Conservation (phyloP, 2,797 vertebrate genomes). For the Danio tinwini region DNA sequence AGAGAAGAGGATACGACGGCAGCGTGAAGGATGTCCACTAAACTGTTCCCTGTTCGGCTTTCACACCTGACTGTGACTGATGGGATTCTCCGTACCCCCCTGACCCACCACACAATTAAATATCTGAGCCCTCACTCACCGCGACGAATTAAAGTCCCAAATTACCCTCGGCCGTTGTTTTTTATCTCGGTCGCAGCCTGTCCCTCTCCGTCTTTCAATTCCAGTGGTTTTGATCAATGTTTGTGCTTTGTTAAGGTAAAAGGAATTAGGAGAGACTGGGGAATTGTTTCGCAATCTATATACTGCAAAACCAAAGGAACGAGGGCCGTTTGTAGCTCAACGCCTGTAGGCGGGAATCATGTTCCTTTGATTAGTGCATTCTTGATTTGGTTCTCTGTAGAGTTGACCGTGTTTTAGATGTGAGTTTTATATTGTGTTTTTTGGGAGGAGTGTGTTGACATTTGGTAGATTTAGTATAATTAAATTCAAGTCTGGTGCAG, state of each 20-base stretch:
- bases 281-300: constrained; percentile 33
- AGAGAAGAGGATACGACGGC: constrained; percentile 71
- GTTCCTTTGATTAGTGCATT: background rate
- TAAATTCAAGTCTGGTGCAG: no score
- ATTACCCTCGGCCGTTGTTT: constrained; percentile 48
- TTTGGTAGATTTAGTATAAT: no score
- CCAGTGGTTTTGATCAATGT: constrained; percentile 53
- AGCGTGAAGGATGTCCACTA: constrained; percentile 78
- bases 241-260: constrained; percentile 48
- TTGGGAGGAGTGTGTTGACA: no score
- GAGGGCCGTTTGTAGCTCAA: background rate
- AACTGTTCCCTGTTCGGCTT: constrained; percentile 80
- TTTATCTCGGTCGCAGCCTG: constrained; percentile 22
- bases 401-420: no score
- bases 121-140: constrained; percentile 63
- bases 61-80: constrained; percentile 78
- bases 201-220: constrained; percentile 47
- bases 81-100: constrained; percentile 77
- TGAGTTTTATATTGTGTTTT: no score
- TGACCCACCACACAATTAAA: constrained; percentile 82
- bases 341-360: background rate
- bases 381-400: no score
- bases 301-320: background rate
- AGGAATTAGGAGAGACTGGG: constrained; percentile 44
- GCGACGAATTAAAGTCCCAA: constrained; percentile 53